Evolutionary conservation across 2,113 vertebrate species (phyloP).

Genomic region (Ciconia boyciana): DNA sequence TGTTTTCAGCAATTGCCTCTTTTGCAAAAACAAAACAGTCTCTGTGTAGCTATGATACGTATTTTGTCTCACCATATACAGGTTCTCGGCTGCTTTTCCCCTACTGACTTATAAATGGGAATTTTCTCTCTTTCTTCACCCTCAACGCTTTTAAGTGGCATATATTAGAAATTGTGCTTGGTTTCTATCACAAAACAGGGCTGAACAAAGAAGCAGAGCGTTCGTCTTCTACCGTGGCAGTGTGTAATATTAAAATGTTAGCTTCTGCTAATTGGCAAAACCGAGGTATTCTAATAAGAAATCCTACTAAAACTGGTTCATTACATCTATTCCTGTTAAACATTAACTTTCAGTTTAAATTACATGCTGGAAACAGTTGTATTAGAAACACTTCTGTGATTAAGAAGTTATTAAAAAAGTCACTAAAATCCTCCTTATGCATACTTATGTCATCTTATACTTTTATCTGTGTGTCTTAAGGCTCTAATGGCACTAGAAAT

Average conservation of each 20-base stretch:
- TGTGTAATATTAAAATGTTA: background rate
- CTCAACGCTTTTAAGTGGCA: background rate
- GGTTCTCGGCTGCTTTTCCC: background rate
- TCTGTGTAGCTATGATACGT: background rate
- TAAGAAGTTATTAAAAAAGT: slow-evolving; percentile 32
- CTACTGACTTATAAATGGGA: background rate
- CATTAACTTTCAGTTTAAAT: slow-evolving; percentile 33
- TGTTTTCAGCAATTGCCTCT: background rate
- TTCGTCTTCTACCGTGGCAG: background rate
- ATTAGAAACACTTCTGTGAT: slow-evolving; percentile 30
- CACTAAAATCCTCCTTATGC: slow-evolving; percentile 20
- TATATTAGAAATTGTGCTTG: background rate
- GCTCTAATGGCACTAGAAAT: slow-evolving; percentile 28
- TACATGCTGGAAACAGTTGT: slow-evolving; percentile 34
- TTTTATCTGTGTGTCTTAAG: background rate
- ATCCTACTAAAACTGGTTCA: background rate
- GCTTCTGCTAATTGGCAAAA: slow-evolving; percentile 4
- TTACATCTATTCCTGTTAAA: slow-evolving; percentile 9
- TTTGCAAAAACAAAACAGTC: background rate
- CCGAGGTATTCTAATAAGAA: background rate
- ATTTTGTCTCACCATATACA: background rate
- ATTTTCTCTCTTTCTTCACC: background rate
- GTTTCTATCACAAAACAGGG: background rate
- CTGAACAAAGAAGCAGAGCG: background rate
- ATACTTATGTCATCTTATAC: background rate